Evolutionary conservation across 2,888 invertebrate species (phyloP), one percentile per base, ranked within the genome.

Genomic region (Xestia xanthographa): DNA sequence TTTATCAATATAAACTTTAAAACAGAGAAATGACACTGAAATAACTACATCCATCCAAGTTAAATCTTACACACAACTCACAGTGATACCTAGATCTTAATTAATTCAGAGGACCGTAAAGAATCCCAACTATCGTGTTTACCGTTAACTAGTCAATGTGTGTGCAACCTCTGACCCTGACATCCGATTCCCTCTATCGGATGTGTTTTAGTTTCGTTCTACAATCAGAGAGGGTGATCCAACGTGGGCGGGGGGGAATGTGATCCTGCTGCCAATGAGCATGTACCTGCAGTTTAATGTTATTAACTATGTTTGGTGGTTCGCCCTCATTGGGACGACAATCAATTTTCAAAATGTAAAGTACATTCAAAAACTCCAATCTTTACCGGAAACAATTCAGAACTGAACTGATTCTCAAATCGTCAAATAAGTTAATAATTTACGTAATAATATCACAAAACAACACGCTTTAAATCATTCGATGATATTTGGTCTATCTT

Each of bases 251-350:
- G 71, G 2, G 5, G 71, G 2, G 41, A n/a, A 70, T 80, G 81
- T 81, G 80, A 65, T 65, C 34, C 53, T 69, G 70, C 80, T 80
- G 63, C 26, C 17, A 58, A 76, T 66, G 68, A 26, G 22, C 74
- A 34, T 34, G 65, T 60, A 20, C 34, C 26, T 29, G 58, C 29
- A 60, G 11, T 22, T 60, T 60, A 34, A 34, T 34, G 22, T 60
- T 11, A 29, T 60, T 60, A 34, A 22, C 34, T 34, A 6, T 34
- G 22, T 34, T 34, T 60, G 34, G 5, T 60, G 34, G n/a, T 63
- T n/a, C 22, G 12, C 22, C n/a, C 22, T 26, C 5, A 53, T 56
- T 56, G 14, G 9, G 9, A 2, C 58, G 3, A 8, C 20, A 8
- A 29, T 58, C 17, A 58, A 20, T 58, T 29, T 20, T 29, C 4